These are phyloP conservation scores for Diachrysia chrysitis DNA, from an alignment of 2,888 invertebrate genomes.

Conservation along the genomic window DNA sequence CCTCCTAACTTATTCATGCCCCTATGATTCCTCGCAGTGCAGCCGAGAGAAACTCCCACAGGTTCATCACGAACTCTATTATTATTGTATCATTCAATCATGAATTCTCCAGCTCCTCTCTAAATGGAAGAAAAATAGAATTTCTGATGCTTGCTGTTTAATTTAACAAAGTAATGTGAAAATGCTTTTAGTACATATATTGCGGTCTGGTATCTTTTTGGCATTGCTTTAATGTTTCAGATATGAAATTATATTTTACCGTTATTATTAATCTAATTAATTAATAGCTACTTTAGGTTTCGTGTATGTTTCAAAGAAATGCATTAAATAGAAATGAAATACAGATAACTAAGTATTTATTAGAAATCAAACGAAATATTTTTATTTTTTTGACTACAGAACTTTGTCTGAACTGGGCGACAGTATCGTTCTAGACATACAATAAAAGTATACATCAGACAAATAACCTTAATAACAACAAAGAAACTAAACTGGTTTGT, in stretches of 20 bases:
- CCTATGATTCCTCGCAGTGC: slow-evolving; percentile 38
- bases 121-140: slow-evolving; percentile 30
- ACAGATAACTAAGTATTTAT: no score
- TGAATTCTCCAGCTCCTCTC: slow-evolving; percentile 31
- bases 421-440: no score
- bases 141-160: slow-evolving; percentile 8
- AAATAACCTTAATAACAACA: no score
- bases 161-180: background rate
- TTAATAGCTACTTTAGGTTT: background rate
- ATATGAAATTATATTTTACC: background rate
- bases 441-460: no score
- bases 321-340: no score
- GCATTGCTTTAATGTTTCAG: background rate
- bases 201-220: background rate
- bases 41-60: slow-evolving; percentile 32
- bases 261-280: background rate
- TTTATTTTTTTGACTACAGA: no score
- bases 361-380: no score
- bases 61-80: slow-evolving; percentile 46
- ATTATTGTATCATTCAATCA: slow-evolving; percentile 48
- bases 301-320: no score
- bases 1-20: slow-evolving; percentile 61
- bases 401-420: no score
- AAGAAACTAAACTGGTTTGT: no score
- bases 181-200: background rate